Percentiles rank a stretch among this genome's conserved stretches.
These are phyloP conservation scores for Leptothorax acervorum DNA, from an alignment of 2,888 invertebrate genomes.

Conservation along the genomic window DNA sequence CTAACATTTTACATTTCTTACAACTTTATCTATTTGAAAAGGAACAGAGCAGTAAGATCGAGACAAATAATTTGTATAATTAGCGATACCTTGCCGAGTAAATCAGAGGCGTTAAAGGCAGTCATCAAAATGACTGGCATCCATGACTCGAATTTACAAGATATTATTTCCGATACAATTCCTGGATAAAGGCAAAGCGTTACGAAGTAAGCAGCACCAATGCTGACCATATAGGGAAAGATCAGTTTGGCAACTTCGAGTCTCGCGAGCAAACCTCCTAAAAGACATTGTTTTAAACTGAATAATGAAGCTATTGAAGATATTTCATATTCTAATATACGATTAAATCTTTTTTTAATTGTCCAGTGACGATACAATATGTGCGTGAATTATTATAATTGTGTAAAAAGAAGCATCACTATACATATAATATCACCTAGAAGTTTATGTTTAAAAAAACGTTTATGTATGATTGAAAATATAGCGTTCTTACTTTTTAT, in stretches of 20 bases:
- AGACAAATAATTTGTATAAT: background rate
- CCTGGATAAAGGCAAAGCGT: conserved; percentile 96
- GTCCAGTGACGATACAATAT: background rate
- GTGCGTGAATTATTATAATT: background rate
- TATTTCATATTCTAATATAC: background rate
- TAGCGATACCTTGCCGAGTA: conserved; percentile 91
- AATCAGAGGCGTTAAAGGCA: conserved; percentile 94
- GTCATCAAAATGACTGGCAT: conserved; percentile 97
- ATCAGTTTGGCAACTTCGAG: conserved; percentile 94
- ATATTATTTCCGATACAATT: conserved; percentile 94
- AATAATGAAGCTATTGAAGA: background rate
- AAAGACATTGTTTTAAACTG: conserved; percentile 66
- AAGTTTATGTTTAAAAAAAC: background rate
- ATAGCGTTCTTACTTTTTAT: conserved; percentile 86
- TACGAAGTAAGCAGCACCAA: conserved; percentile 95
- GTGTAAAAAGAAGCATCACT: background rate
- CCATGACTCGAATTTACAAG: conserved; percentile 94
- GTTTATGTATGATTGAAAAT: background rate
- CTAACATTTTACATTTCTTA: background rate
- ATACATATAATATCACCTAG: background rate
- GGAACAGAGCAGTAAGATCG: background rate
- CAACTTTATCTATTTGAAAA: background rate
- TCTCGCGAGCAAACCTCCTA: conserved; percentile 91
- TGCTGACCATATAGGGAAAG: conserved; percentile 96
- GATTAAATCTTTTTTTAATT: conserved; percentile 2